Percentiles rank a stretch among this genome's conserved stretches.
Conservation (phyloP, 2,113 vertebrate species). For the Protobothrops flavoviridis region DNA sequence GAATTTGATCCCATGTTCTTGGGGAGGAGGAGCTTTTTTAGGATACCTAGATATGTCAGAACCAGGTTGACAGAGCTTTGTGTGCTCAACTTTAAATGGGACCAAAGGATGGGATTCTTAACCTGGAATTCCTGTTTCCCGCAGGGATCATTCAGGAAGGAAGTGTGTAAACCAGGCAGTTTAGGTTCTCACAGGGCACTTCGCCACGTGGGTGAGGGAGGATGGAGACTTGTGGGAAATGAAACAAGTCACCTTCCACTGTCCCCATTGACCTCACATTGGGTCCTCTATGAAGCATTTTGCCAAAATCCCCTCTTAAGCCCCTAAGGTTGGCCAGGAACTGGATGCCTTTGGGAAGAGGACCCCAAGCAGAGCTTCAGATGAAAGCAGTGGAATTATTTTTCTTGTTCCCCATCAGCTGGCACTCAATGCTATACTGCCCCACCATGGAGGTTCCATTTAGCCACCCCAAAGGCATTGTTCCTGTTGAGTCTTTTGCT, state of each 20-base stretch:
- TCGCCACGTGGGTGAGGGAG: background rate
- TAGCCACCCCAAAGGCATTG: no score
- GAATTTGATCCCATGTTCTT: no score
- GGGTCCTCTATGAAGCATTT: background rate
- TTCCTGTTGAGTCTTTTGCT: background rate
- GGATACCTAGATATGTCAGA: background rate
- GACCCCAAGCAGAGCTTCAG: background rate
- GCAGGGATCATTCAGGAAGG: background rate
- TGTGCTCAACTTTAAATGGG: background rate
- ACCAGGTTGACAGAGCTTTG: background rate
- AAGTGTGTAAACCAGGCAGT: background rate
- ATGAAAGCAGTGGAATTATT: no score
- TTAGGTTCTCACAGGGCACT: background rate
- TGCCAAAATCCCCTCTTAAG: background rate
- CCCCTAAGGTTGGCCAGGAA: background rate
- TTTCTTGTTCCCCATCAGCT: background rate
- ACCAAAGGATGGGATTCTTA: background rate
- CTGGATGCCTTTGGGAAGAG: background rate
- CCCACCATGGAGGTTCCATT: background rate
- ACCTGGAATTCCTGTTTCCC: background rate
- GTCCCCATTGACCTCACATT: background rate
- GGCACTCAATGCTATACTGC: background rate
- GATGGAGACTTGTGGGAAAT: background rate
- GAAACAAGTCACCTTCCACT: background rate
- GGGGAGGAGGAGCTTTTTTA: no score